Base-by-base conservation (phyloP, 2,797 vertebrate genomes). In the Phataginus tetradactyla region DNA sequence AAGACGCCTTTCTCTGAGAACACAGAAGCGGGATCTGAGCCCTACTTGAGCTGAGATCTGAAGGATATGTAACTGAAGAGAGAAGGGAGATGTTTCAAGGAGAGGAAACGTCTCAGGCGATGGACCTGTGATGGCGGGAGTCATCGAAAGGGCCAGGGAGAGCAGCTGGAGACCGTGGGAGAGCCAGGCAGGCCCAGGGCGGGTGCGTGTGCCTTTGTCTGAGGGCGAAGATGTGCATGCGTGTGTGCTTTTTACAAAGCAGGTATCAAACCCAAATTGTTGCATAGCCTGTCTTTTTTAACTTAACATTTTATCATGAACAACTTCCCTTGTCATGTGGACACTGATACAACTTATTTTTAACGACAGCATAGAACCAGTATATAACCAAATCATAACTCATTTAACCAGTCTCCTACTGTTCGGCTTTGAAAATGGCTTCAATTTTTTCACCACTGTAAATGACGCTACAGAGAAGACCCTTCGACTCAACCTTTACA, bases 391-490 rank as follows among this genome's bases (percentile, higher is more conserved):
- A 80, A 75, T 34, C 53, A 17, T 79, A 78, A 93, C 72, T 90
- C 37, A 69, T 80, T 81, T 64, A 92, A 37, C 49, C 45, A 42
- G 45, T 74, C 32, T 92, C 61, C 45, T 84, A 25, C 21, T 7
- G 21, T 68, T 91, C 59, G 55, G 86, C 8, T 93, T 64, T 86
- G 77, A 94, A 91, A 91, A 93, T 14, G 23, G 11, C 34, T 92
- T 78, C n/a, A 51, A 9, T 85, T 77, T 72, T 88, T 85, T 93
- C 17, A 85, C 37, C 23, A 39, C 37, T 34, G 29, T 71, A 37
- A 86, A 78, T n/a, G 21, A 51, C 7, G 12, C 39, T 29, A 34
- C 57, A 71, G 57, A 94, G 79, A 86, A 94, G 61, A 61, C 1
- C 18, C 32, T 80, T n/a, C 45, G 27, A 29, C 57, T 93, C 80